Percentiles rank a stretch among this genome's conserved stretches.
These are phyloP conservation scores for Meloidogyne hapla DNA, from an alignment of 1,140 invertebrate species.

Conservation along the genomic window DNA sequence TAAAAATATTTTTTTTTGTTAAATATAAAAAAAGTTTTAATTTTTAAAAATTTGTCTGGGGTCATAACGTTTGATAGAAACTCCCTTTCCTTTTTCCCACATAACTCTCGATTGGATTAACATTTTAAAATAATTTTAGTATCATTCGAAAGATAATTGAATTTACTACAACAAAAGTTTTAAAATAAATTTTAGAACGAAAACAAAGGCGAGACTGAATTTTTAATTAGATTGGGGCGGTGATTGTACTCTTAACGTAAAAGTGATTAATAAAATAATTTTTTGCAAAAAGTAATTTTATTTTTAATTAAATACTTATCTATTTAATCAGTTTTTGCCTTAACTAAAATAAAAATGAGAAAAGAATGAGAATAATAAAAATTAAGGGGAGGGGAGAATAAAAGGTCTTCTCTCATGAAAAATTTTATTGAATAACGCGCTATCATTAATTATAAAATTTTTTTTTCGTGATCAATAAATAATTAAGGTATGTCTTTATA, in stretches of 20 bases:
- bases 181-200: not conserved
- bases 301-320: too few species aligned
- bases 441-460: not conserved
- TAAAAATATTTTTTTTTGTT: too few species aligned
- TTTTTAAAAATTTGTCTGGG: too few species aligned
- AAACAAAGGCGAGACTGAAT: not conserved
- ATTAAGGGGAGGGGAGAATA: not conserved
- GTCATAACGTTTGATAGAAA: not conserved
- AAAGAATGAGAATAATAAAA: too few species aligned
- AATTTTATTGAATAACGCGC: not conserved
- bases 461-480: not conserved
- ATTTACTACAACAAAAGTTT: not conserved
- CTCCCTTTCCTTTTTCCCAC: not conserved
- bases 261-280: too few species aligned
- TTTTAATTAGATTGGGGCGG: not conserved
- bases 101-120: not conserved
- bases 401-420: not conserved
- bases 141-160: not conserved
- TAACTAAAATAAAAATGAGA: not conserved
- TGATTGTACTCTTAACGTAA: too few species aligned
- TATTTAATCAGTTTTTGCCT: too few species aligned
- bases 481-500: not conserved
- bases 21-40: too few species aligned
- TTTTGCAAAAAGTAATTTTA: too few species aligned
- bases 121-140: not conserved